Conservation (phyloP, 2,888 invertebrate species). For the Meiosimyza decipiens region DNA sequence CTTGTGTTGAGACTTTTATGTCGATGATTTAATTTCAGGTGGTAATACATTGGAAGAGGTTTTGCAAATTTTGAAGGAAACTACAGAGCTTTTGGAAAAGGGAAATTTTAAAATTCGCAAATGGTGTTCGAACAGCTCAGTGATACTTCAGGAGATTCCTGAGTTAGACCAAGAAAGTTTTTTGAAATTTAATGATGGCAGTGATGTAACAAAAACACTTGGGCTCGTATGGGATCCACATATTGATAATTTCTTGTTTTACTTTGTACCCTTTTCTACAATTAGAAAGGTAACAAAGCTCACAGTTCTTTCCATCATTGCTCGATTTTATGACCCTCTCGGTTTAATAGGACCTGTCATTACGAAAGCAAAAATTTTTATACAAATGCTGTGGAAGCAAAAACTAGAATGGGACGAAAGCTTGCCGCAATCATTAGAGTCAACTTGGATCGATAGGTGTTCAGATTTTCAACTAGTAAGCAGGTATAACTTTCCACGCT, state of each 20-base stretch:
- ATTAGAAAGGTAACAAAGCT: slow-evolving; percentile 29
- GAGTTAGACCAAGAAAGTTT: neutral
- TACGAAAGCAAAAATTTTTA: slow-evolving; percentile 30
- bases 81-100: slow-evolving; percentile 30
- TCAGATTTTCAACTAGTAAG: slow-evolving; percentile 25
- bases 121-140: slow-evolving; percentile 41
- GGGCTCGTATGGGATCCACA: slow-evolving; percentile 25
- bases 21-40: slow-evolving; percentile 46
- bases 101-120: slow-evolving; percentile 42
- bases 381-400: slow-evolving; percentile 37
- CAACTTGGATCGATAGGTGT: slow-evolving; percentile 14
- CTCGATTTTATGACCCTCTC: slow-evolving; percentile 34
- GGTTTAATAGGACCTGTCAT: slow-evolving; percentile 6
- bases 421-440: slow-evolving; percentile 28
- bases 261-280: neutral
- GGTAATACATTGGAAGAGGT: slow-evolving; percentile 37
- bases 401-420: slow-evolving; percentile 38
- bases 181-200: slow-evolving; percentile 32
- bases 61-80: slow-evolving; percentile 32
- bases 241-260: neutral
- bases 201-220: slow-evolving; percentile 35
- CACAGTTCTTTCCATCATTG: slow-evolving; percentile 34
- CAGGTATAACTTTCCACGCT: slow-evolving; percentile 27
- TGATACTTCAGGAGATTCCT: slow-evolving; percentile 21
- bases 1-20: slow-evolving; percentile 45